These are phyloP conservation scores for Saguinus oedipus DNA, from an alignment of 2,797 vertebrate genomes.

Conservation along the genomic window DNA sequence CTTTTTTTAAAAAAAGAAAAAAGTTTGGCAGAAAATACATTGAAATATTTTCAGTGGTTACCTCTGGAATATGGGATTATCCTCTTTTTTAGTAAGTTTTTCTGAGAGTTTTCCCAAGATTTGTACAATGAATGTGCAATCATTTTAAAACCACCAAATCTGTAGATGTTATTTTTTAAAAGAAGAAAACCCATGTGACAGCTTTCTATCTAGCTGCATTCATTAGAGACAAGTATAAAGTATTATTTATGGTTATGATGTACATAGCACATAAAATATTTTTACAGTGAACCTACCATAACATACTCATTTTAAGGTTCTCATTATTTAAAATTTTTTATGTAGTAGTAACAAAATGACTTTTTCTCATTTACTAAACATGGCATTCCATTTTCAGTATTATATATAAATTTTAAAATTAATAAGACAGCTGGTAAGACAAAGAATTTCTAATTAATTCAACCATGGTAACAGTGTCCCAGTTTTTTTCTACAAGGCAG, in stretches of 20 bases:
- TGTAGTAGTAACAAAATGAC: constrained; percentile 18
- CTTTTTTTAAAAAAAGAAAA: neutral
- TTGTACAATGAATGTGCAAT: neutral
- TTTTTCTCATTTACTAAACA: constrained; percentile 26
- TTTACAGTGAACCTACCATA: neutral
- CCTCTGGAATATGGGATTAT: neutral
- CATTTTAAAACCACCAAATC: neutral
- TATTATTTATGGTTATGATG: neutral
- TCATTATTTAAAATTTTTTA: constrained; percentile 3
- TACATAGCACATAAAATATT: neutral
- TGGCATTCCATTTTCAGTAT: neutral
- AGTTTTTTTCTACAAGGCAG: neutral
- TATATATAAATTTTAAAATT: constrained; percentile 29
- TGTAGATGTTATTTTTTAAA: neutral
- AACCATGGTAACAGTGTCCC: neutral
- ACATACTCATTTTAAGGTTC: constrained; percentile 24
- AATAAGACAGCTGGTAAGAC: neutral
- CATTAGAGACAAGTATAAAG: neutral
- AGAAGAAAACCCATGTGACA: neutral
- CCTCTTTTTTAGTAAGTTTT: neutral
- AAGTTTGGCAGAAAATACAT: neutral
- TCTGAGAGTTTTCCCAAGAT: neutral
- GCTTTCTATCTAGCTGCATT: neutral
- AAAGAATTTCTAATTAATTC: constrained; percentile 50
- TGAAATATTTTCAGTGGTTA: neutral